phyloP scores from a whole-genome alignment of 2,888 invertebrate species.

The Nymphalis polychloros region DNA sequence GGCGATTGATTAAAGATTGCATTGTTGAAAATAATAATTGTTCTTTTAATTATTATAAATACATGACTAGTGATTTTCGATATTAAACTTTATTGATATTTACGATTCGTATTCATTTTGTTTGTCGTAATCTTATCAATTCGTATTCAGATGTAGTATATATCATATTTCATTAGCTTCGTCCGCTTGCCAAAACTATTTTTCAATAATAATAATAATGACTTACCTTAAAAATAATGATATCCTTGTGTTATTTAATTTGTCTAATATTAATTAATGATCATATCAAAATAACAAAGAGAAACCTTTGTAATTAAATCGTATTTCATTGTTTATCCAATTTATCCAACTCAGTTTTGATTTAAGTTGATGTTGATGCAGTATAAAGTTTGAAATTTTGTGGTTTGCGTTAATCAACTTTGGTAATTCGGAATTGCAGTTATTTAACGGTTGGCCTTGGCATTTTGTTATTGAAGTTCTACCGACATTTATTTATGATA shows the following conservation, averaged over 20 bases:
- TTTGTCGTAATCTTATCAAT: no score
- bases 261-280: background rate
- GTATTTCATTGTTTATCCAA: slow-evolving; percentile 1
- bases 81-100: no score
- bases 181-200: no score
- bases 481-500: background rate
- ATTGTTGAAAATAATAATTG: no score
- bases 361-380: slow-evolving; percentile 19
- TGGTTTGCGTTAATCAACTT: slow-evolving; percentile 15
- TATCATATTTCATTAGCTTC: no score
- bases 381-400: slow-evolving; percentile 25
- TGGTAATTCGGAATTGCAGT: slow-evolving; percentile 15
- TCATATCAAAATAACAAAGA: background rate
- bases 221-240: background rate
- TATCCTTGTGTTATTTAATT: background rate
- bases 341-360: slow-evolving; percentile 4
- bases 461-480: slow-evolving; percentile 14
- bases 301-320: slow-evolving; percentile 2
- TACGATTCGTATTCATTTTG: no score
- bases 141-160: no score
- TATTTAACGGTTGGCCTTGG: slow-evolving; percentile 26
- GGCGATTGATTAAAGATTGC: no score
- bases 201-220: background rate
- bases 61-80: no score
- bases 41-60: no score